Conservation (phyloP, 2,113 vertebrate genomes). For the Menura novaehollandiae region DNA sequence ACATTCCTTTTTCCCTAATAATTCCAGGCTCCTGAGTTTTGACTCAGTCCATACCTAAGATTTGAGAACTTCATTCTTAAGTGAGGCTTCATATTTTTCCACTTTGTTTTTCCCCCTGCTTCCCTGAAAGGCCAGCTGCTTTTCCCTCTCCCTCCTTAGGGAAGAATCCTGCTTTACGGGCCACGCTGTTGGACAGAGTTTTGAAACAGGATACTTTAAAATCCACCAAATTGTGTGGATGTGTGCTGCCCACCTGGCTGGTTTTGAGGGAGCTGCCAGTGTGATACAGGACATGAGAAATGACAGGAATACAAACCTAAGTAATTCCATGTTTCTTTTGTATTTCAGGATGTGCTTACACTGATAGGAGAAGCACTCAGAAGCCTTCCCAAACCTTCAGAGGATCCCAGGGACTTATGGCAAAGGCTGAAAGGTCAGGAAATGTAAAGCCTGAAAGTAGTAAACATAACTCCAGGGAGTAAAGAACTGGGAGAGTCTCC, state of each 20-base stretch:
- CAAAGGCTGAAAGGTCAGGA: slow-evolving; percentile 60
- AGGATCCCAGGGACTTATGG: slow-evolving; percentile 67
- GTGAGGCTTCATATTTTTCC: not conserved
- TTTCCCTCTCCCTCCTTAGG: not conserved
- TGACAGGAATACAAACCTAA: not conserved
- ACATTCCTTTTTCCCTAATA: not conserved
- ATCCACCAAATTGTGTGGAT: not conserved
- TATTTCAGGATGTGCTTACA: slow-evolving; percentile 52
- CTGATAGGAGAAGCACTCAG: slow-evolving; percentile 53
- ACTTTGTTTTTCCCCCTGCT: not conserved
- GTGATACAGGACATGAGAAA: not conserved
- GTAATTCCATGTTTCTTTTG: not conserved
- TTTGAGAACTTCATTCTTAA: not conserved
- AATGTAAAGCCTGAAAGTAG: not conserved
- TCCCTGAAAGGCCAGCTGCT: not conserved
- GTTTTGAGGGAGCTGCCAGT: not conserved
- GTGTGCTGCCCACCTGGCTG: not conserved
- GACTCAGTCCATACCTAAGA: not conserved
- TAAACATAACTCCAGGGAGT: not conserved
- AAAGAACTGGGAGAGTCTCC: not conserved
- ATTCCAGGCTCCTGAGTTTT: not conserved
- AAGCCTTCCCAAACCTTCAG: slow-evolving; percentile 57
- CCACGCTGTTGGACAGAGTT: not conserved
- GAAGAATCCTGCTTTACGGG: not conserved
- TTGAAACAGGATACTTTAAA: not conserved